Percentiles rank a stretch among this genome's conserved stretches.
Conservation (phyloP, 1,140 invertebrate species). For the Conopomorpha cramerella region DNA sequence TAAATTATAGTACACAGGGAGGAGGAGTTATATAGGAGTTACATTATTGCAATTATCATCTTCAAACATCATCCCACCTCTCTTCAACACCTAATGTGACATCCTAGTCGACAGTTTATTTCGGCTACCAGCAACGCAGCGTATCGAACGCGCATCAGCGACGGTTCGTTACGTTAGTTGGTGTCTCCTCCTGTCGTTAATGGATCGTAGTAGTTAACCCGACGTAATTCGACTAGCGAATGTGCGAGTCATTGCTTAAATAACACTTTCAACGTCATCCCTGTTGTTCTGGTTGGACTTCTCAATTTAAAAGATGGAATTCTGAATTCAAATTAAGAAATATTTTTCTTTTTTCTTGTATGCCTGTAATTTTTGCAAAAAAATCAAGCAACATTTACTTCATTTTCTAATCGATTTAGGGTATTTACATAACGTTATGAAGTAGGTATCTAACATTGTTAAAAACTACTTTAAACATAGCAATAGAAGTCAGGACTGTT, state of each 20-base stretch:
- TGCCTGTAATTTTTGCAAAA: no score
- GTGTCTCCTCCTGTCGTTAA: constrained; percentile 30
- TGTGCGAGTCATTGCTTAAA: not conserved
- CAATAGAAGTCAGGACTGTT: no score
- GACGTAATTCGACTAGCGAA: constrained; percentile 36
- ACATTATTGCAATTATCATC: not conserved
- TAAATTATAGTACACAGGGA: not conserved
- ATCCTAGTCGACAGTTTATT: not conserved
- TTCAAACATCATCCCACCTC: not conserved
- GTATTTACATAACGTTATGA: no score
- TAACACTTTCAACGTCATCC: no score
- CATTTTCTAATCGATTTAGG: no score
- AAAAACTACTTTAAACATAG: no score
- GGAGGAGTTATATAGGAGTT: not conserved
- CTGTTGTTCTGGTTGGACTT: no score
- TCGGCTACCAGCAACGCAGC: constrained; percentile 25
- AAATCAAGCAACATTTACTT: no score
- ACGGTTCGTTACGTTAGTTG: constrained; percentile 39
- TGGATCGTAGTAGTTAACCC: constrained; percentile 44
- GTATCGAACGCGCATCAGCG: constrained; percentile 40
- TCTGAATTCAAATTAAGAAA: not conserved
- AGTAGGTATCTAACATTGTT: no score
- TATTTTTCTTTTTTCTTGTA: not conserved
- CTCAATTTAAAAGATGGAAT: not conserved
- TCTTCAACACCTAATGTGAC: not conserved